These are phyloP conservation scores for Pogoniulus pusillus DNA, from an alignment of 2,797 vertebrate genomes.

Conservation along the genomic window DNA sequence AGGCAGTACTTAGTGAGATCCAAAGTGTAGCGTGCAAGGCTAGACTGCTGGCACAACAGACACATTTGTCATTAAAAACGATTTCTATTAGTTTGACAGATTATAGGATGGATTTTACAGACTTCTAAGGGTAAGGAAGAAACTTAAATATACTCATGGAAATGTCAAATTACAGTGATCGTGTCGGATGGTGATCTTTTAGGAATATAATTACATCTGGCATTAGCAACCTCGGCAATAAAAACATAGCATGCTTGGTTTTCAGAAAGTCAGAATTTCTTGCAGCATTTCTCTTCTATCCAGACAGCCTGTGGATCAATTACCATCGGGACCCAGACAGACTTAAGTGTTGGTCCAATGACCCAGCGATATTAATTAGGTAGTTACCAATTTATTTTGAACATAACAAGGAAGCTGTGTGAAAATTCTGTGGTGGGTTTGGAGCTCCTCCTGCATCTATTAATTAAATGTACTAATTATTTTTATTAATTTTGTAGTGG, in stretches of 20 bases:
- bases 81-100: not conserved
- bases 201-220: not conserved
- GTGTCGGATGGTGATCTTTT: not conserved
- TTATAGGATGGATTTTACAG: not conserved
- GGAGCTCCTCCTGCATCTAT: constrained; percentile 64
- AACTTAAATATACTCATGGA: not conserved
- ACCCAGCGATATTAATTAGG: constrained; percentile 71
- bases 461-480: constrained; percentile 74
- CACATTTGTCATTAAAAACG: not conserved
- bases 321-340: constrained; percentile 34
- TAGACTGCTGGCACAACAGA: not conserved
- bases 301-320: not conserved
- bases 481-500: constrained; percentile 71
- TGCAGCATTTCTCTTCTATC: not conserved
- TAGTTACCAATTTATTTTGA: constrained; percentile 67
- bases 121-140: not conserved
- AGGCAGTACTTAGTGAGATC: not conserved
- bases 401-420: constrained; percentile 63
- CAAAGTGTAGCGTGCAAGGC: not conserved
- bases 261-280: not conserved
- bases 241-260: not conserved
- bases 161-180: not conserved
- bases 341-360: constrained; percentile 58
- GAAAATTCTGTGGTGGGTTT: constrained; percentile 58
- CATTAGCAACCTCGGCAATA: not conserved